These are phyloP conservation scores for Panorpa germanica DNA, from an alignment of 2,888 invertebrate species.

Conservation along the genomic window DNA sequence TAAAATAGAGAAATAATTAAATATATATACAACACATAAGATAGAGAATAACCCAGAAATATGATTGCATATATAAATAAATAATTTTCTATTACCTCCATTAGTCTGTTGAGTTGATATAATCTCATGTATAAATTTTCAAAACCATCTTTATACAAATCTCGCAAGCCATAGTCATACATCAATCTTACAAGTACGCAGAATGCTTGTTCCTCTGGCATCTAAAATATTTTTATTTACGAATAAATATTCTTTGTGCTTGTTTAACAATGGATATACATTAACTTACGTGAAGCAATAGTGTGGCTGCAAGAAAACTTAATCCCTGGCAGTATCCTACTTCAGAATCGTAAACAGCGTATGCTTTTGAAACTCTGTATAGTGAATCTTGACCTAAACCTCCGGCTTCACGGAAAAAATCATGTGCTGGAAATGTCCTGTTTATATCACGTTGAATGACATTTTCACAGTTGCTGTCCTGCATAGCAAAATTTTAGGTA, in stretches of 20 bases:
- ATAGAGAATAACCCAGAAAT: not conserved
- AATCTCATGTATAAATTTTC: slow-evolving; percentile 87
- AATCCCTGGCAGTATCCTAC: slow-evolving; percentile 98
- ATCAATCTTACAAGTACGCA: slow-evolving; percentile 90
- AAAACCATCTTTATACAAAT: slow-evolving; percentile 92
- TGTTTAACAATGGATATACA: slow-evolving; percentile 2
- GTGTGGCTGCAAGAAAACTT: slow-evolving; percentile 91
- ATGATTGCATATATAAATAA: not conserved
- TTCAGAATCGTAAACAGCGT: slow-evolving; percentile 92
- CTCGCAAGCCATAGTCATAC: slow-evolving; percentile 88
- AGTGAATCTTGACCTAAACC: slow-evolving; percentile 92
- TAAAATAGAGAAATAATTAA: slow-evolving; percentile 2
- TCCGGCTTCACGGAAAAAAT: slow-evolving; percentile 89
- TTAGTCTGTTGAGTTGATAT: slow-evolving; percentile 84
- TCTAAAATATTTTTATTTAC: slow-evolving; percentile 56
- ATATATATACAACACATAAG: not conserved
- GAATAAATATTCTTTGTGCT: too few relatives aligned
- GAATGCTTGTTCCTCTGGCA: slow-evolving; percentile 99
- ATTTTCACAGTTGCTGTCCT: slow-evolving; percentile 90
- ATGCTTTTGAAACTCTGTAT: slow-evolving; percentile 90
- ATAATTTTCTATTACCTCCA: slow-evolving; percentile 42
- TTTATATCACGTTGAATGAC: slow-evolving; percentile 94
- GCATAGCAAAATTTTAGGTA: slow-evolving; percentile 12
- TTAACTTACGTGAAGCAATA: slow-evolving; percentile 75
- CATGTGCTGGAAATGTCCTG: slow-evolving; percentile 96